Evolutionary conservation across 2,888 invertebrate genomes (phyloP), one percentile per base, ranked within the genome.

Genomic region (Drosophila quinaria): DNA sequence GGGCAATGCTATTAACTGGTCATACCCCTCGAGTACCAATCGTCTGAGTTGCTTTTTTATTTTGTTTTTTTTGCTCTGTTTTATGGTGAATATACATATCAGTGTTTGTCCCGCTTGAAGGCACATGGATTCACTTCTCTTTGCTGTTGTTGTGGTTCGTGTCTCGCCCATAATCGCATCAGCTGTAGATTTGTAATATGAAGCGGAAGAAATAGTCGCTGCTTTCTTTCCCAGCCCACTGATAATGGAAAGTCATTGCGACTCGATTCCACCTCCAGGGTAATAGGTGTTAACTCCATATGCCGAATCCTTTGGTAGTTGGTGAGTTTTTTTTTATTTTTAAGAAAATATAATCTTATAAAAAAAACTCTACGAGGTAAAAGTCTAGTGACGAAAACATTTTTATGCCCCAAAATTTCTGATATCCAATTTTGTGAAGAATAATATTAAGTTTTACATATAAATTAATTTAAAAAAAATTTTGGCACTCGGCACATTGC

Each of bases 1-100:
- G 77, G 56, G 71, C 79, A 84, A 71, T 69, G 78, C 88, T 73
- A 85, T 87, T 85, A 84, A 82, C 80, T 85, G 83, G 80, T 71
- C 82, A 77, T 84, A 69, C 63, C 70, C 68, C 74, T 63, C 69
- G 61, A 72, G 62, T 77, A 55, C 51, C 73, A 54, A 66, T 56
- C 31, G 66, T 47, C 77, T 62, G 42, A 39, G 66, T 55, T 46
- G 19, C 55, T 49, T 29, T 39, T n/a, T 22, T 29, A 29, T 29
- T 29, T 29, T 29, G 44, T 52, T 29, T 31, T 17, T 47, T 50
- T 46, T 22, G 15, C 47, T 66, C 47, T 63, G 33, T 50, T 73
- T 78, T 62, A 65, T 75, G 55, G 42, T 39, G 51, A 65, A 55
- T 72, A 68, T 77, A 61, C 75, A 59, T 67, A 68, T 77, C 68